A percentile compares a stretch with the other conserved stretches of the same genome.
Conservation (phyloP, 2,113 vertebrate genomes). For the Triplophysa tibetana region DNA sequence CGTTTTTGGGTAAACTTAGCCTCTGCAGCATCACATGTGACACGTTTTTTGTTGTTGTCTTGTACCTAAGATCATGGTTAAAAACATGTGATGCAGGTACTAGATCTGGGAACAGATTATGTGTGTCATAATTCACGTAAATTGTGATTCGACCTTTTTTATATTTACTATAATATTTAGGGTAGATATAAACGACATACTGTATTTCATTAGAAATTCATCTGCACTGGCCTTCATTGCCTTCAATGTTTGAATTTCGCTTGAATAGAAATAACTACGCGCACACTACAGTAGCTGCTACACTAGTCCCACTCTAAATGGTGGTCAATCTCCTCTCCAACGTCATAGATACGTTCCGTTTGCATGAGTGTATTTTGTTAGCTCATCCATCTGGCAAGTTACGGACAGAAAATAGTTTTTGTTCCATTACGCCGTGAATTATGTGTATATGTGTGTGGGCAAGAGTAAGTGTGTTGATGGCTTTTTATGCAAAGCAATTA, state of each 20-base stretch:
- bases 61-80: not conserved
- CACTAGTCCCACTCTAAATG: no score
- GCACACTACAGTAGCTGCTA: no score
- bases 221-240: no score
- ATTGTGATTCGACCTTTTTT: no score
- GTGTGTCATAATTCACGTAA: no score
- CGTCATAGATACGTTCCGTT: not conserved
- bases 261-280: no score
- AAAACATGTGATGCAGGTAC: not conserved
- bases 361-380: constrained; percentile 2
- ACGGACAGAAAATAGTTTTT: constrained; percentile 15
- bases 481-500: constrained; percentile 46
- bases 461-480: constrained; percentile 1
- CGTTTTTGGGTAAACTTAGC: not conserved
- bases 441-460: constrained; percentile 5
- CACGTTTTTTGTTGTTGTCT: not conserved
- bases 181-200: no score
- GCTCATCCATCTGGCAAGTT: constrained; percentile 23
- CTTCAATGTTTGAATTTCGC: no score
- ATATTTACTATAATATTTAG: no score
- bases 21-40: not conserved
- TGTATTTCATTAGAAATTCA: no score
- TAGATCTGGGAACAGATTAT: no score
- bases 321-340: no score
- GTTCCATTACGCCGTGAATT: constrained; percentile 23